Base-by-base conservation (phyloP, 2,888 invertebrate species). In the Tenthredo mesomela region DNA sequence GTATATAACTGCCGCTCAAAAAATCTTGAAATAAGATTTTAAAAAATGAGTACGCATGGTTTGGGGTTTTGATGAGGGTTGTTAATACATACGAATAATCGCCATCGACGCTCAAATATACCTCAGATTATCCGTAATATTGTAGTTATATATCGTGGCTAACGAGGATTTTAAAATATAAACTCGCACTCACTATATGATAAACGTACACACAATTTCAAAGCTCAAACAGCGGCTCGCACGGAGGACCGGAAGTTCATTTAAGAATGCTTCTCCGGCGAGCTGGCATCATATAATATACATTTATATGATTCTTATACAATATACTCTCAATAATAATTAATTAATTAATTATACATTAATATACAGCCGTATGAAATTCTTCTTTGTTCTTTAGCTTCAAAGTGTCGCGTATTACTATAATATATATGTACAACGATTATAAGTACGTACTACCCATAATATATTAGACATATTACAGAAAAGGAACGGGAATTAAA, bases 171-270 rank as follows among this genome's bases (percentile, higher is more conserved):
- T 43, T 61, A 82, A 67, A 65, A 47, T 67, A 82, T 70, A 82
- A 82, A 82, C 82, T 82, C 84, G 67, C 84, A 84, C 67, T 84
- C 61, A 70, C 80, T 82, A 82, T 80, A 78, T 80, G 50, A 83
- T 82, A 73, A 84, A 80, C 89, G 89, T 91, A 92, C 89, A 91
- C 91, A 92, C 91, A 89, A 92, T 91, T 93, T 82, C 91, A 91
- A 93, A 92, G 92, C 92, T 92, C 92, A 93, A 92, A 92, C 90
- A 90, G 90, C 92, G 91, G 93, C 93, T 93, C 93, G 93, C 92
- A 89, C 93, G 93, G 93, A 93, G 93, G 93, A 93, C 93, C 93
- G 90, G 87, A 29, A 75, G 87, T 65, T 88, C 89, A 82, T 84
- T 84, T 77, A 50, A 84, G 90, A 89, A 91, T 90, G 93, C 93